Percentiles rank a stretch among this genome's conserved stretches.
Conservation (phyloP, 2,888 invertebrate genomes). For the Ormia ochracea region DNA sequence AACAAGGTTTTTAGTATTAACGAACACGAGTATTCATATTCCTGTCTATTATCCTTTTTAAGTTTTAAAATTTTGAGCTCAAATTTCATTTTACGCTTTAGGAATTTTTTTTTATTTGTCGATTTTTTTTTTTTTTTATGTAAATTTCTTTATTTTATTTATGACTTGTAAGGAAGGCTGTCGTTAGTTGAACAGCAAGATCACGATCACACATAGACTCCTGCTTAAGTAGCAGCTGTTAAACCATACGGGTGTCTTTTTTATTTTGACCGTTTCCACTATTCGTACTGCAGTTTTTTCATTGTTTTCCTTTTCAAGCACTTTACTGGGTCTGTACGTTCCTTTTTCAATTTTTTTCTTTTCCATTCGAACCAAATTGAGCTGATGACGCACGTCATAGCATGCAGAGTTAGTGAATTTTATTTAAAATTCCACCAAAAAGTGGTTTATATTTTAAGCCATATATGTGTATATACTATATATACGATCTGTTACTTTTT, state of each 20-base stretch:
- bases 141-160: conserved; percentile 5
- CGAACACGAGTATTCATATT: too few species aligned
- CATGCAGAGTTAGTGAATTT: neutral
- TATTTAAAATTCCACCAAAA: conserved; percentile 6
- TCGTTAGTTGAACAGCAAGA: conserved; percentile 2
- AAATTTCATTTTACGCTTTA: neutral
- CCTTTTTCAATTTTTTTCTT: neutral
- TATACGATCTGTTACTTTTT: too few species aligned
- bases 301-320: neutral
- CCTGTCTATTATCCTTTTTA: too few species aligned
- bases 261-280: neutral
- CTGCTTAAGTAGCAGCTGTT: conserved; percentile 38
- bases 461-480: too few species aligned
- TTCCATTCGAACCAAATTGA: neutral
- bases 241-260: conserved; percentile 25
- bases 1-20: too few species aligned
- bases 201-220: neutral
- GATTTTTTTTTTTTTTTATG: conserved; percentile 11
- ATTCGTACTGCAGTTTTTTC: neutral
- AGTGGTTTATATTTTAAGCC: too few species aligned
- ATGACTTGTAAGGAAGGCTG: neutral
- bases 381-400: conserved; percentile 50
- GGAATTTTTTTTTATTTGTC: neutral
- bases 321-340: neutral
- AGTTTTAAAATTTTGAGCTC: neutral